Evolutionary conservation across 2,888 invertebrate species (phyloP).

Genomic region (Lochmaea crataegi): DNA sequence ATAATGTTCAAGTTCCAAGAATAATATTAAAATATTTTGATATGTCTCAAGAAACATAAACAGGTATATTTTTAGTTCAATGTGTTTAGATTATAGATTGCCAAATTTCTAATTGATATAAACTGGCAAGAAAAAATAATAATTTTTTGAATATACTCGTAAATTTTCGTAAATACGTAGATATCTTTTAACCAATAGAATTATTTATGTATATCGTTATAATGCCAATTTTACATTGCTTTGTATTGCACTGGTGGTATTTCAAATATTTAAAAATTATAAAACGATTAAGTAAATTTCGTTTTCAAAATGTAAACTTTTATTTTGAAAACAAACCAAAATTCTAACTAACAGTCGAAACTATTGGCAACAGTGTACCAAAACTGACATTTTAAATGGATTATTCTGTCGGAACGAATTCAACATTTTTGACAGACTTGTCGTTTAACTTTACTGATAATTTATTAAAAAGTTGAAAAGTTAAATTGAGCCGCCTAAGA

Average conservation of each 20-base stretch:
- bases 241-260: neutral
- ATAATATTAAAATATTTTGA: constrained; percentile 47
- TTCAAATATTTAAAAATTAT: too few relatives aligned
- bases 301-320: too few relatives aligned
- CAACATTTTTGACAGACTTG: too few relatives aligned
- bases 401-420: too few relatives aligned
- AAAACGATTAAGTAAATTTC: too few relatives aligned
- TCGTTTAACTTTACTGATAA: too few relatives aligned
- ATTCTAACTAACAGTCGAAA: too few relatives aligned
- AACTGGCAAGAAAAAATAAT: constrained; percentile 24
- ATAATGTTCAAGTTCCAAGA: constrained; percentile 42
- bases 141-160: constrained; percentile 15
- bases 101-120: constrained; percentile 42
- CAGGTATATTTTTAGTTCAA: constrained; percentile 46
- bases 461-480: too few relatives aligned
- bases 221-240: neutral
- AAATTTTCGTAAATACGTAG: neutral
- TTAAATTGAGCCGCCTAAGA: too few relatives aligned
- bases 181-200: neutral
- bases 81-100: constrained; percentile 44
- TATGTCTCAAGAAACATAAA: constrained; percentile 44
- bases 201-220: neutral
- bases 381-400: too few relatives aligned
- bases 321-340: too few relatives aligned
- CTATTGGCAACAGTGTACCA: too few relatives aligned